phyloP scores from a whole-genome alignment of 2,113 vertebrate species.

The Ancistrus triradiatus region DNA sequence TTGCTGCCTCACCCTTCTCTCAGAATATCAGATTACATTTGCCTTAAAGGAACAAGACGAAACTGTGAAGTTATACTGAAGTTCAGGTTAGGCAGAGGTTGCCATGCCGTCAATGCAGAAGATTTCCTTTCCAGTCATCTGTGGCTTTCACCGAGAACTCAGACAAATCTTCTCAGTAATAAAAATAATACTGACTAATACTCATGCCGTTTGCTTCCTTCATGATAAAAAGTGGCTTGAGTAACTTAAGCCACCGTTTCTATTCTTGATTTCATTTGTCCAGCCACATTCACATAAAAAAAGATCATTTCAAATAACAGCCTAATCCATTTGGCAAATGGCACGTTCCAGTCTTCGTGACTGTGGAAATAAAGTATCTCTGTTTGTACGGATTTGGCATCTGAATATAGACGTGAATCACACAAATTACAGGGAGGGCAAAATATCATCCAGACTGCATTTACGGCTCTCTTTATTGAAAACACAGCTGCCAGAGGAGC shows the following conservation, averaged over 20 bases:
- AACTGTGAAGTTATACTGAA: neutral
- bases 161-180: no score
- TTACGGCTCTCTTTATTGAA: constrained; percentile 1
- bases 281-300: neutral
- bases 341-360: neutral
- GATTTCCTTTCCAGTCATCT: neutral
- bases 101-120: neutral
- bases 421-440: constrained; percentile 12
- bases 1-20: neutral
- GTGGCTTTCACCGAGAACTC: no score
- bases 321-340: constrained; percentile 3
- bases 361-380: neutral
- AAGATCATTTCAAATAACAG: neutral
- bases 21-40: neutral
- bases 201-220: neutral
- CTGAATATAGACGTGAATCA: constrained; percentile 13
- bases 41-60: neutral
- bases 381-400: constrained; percentile 6
- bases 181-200: neutral
- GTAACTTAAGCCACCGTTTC: neutral
- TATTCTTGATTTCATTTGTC: neutral
- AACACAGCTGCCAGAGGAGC: neutral
- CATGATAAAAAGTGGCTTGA: neutral
- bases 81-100: neutral
- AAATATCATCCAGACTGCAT: neutral